phyloP scores from a whole-genome alignment of 2,888 invertebrate genomes.

The Lamellibrachia columna region DNA sequence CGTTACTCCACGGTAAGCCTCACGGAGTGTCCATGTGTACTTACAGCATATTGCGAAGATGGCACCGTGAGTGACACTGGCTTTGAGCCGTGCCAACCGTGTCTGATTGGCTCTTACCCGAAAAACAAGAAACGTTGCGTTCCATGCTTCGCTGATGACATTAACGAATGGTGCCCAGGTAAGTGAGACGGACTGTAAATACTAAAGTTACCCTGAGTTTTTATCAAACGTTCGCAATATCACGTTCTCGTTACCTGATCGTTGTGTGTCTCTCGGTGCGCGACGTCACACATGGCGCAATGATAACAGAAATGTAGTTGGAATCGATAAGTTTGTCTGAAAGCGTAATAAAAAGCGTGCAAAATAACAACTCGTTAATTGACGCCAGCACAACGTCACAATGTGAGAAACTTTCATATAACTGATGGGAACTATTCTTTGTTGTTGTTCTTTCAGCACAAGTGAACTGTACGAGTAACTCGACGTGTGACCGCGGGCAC shows the following conservation, averaged over 20 bases:
- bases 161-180: not conserved
- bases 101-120: not conserved
- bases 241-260: not conserved
- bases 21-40: not conserved
- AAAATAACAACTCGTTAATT: not conserved
- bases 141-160: not conserved
- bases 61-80: not conserved
- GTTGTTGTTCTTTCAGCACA: not conserved
- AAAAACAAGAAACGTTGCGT: not conserved
- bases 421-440: not conserved
- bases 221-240: not conserved
- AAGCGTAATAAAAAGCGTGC: not conserved
- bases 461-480: not conserved
- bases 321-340: no score
- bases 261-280: no score
- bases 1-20: no score
- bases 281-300: no score
- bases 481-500: not conserved
- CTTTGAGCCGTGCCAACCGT: not conserved
- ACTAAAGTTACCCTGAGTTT: not conserved
- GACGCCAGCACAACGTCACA: not conserved
- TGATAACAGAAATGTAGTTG: no score
- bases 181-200: not conserved
- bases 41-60: not conserved
- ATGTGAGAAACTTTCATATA: not conserved